Evolutionary conservation across 2,797 vertebrate species (phyloP).

Genomic region (Lacerta agilis): DNA sequence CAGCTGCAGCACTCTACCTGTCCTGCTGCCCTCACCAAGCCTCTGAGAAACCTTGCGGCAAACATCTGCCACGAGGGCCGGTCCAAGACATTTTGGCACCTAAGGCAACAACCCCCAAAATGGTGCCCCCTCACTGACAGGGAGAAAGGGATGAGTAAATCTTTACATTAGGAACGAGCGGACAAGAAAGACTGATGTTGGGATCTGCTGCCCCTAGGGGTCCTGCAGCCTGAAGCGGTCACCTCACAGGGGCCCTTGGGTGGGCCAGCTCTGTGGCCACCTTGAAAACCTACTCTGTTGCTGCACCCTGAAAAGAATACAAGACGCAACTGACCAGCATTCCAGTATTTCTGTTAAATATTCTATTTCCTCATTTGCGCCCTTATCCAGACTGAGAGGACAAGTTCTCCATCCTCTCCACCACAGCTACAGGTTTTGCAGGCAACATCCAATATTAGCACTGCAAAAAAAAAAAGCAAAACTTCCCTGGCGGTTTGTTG

Average conservation of each 20-base stretch:
- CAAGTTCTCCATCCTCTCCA: no score
- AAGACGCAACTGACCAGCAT: not conserved
- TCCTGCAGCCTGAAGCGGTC: no score
- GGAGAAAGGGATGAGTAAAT: not conserved
- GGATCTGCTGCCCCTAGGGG: no score
- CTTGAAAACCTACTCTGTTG: not conserved
- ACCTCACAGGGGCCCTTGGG: no score
- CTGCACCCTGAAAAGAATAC: not conserved
- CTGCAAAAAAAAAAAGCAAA: no score
- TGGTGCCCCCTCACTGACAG: not conserved
- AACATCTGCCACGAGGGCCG: not conserved
- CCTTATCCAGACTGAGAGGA: not conserved
- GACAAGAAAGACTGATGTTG: not conserved
- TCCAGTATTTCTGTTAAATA: no score
- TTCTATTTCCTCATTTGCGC: not conserved
- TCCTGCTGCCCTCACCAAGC: not conserved
- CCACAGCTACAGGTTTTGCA: not conserved
- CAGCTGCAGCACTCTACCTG: not conserved
- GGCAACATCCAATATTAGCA: not conserved
- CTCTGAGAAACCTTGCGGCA: not conserved
- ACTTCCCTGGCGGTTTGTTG: not conserved
- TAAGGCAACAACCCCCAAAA: not conserved
- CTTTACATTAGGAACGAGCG: not conserved
- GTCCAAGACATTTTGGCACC: no score
- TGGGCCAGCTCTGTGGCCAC: not conserved